phyloP scores from a whole-genome alignment of 2,113 vertebrate genomes.

The Mugil cephalus region DNA sequence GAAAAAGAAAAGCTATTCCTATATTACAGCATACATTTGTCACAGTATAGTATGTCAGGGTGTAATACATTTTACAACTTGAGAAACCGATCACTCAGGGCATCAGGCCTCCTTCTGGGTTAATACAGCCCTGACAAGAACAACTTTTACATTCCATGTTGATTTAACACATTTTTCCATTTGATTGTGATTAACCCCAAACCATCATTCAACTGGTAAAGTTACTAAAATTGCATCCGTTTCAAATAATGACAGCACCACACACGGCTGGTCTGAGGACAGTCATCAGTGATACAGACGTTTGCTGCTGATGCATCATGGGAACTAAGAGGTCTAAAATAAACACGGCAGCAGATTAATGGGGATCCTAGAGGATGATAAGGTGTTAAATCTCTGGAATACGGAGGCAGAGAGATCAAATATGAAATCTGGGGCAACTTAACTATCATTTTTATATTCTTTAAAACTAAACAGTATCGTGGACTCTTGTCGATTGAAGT shows the following conservation, averaged over 20 bases:
- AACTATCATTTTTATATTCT: neutral
- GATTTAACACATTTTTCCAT: too few species aligned
- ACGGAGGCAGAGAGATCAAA: constrained; percentile 22
- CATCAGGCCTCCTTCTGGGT: neutral
- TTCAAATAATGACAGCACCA: constrained; percentile 26
- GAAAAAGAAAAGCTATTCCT: neutral
- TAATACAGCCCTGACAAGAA: neutral
- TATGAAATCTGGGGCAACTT: neutral
- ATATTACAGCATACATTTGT: neutral
- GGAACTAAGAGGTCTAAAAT: neutral
- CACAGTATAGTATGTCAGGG: neutral
- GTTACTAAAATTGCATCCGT: neutral
- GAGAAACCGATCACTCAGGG: too few species aligned
- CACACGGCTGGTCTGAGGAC: constrained; percentile 22
- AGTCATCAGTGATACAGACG: constrained; percentile 19
- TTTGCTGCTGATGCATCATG: constrained; percentile 15
- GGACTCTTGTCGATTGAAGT: constrained; percentile 10
- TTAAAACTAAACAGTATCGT: constrained; percentile 25
- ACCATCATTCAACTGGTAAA: too few species aligned
- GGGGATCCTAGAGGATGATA: neutral
- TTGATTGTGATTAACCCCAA: too few species aligned
- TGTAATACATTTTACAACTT: constrained; percentile 1
- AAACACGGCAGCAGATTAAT: neutral
- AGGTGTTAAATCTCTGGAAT: neutral
- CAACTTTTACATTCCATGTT: too few species aligned